phyloP scores from a whole-genome alignment of 2,797 vertebrate species.

The Fundulus diaphanus region DNA sequence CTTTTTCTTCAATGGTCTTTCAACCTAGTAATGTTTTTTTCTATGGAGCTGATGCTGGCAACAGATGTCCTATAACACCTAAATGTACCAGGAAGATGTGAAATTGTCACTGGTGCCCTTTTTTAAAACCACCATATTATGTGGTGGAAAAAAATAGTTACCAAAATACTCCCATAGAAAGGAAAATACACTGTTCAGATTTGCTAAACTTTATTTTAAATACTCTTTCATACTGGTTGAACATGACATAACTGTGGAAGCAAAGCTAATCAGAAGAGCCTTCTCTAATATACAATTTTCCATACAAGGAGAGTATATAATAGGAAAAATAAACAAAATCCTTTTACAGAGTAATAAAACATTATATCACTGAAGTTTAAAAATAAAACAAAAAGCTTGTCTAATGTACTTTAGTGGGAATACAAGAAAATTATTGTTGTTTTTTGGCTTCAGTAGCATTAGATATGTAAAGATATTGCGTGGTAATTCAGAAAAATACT shows the following conservation, averaged over 20 bases:
- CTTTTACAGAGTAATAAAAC: background rate
- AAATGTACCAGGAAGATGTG: background rate
- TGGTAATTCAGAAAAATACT: background rate
- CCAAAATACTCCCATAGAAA: background rate
- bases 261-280: too few relatives aligned
- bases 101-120: background rate
- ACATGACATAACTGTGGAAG: background rate
- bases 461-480: background rate
- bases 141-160: background rate
- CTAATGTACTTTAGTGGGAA: too few relatives aligned
- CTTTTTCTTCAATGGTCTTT: too few relatives aligned
- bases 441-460: background rate
- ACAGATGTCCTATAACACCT: background rate
- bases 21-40: too few relatives aligned
- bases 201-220: slow-evolving; percentile 39
- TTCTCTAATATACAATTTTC: too few relatives aligned
- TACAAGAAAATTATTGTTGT: too few relatives aligned
- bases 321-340: background rate
- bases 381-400: background rate
- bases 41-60: too few relatives aligned
- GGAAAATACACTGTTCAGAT: slow-evolving; percentile 10
- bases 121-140: background rate
- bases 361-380: background rate
- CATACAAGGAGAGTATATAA: too few relatives aligned
- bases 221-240: background rate